Conservation (phyloP, 2,113 vertebrate genomes). For the Ptilorrhoa leucosticta region DNA sequence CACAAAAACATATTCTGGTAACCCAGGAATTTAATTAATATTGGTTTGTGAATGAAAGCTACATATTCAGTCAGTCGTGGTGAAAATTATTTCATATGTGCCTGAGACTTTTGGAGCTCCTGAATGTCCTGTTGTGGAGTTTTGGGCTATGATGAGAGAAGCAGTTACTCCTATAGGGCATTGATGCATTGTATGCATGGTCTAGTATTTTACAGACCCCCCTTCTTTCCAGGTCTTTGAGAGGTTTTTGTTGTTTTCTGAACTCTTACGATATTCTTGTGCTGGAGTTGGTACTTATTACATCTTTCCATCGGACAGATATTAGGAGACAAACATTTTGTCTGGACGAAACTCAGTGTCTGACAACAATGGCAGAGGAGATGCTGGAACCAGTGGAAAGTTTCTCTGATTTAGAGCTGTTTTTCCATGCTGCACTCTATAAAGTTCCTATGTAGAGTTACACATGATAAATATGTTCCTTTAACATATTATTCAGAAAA, state of each 20-base stretch:
- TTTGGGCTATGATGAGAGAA: neutral
- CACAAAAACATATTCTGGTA: neutral
- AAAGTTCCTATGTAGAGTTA: neutral
- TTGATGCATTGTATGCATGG: accelerated
- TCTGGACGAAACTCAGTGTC: neutral
- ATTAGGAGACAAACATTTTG: neutral
- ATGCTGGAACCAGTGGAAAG: neutral
- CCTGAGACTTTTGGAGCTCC: neutral
- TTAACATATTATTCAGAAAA: neutral
- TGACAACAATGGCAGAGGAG: neutral
- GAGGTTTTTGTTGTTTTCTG: neutral
- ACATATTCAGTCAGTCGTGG: neutral
- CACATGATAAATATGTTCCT: neutral
- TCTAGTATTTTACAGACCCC: neutral
- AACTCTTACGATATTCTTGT: neutral
- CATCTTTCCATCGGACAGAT: neutral
- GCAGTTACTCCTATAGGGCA: neutral
- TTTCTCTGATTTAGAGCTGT: neutral
- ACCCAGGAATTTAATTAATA: neutral
- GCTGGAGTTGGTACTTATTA: neutral
- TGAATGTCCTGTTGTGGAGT: neutral
- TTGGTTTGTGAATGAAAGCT: neutral
- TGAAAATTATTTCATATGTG: neutral
- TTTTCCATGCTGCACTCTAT: neutral
- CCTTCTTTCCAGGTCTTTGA: neutral